Conservation (phyloP, 53 echinoderm and acorn worm species). For the Zoroaster sp. region DNA sequence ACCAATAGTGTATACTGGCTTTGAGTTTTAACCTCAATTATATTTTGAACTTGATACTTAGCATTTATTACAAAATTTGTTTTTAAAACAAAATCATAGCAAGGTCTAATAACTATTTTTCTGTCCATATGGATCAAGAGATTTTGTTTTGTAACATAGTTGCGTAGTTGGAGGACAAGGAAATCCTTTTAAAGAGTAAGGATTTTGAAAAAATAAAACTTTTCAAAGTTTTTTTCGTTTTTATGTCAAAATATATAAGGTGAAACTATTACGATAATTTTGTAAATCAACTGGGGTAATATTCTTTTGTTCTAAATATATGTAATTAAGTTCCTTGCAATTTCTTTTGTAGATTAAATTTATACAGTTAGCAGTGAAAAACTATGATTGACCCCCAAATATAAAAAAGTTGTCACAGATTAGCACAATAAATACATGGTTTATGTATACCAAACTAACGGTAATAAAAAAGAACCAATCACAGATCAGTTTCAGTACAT, state of each 20-base stretch:
- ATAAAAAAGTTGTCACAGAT: constrained; percentile 17
- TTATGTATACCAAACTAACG: neutral
- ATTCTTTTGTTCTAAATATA: neutral
- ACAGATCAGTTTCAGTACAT: neutral
- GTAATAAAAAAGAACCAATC: neutral
- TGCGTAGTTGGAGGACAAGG: neutral
- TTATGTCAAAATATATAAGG: too few relatives aligned
- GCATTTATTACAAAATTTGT: too few relatives aligned
- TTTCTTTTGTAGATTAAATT: neutral
- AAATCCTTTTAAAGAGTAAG: neutral
- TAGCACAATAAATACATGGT: constrained; percentile 36
- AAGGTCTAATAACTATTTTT: too few relatives aligned
- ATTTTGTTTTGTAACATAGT: too few relatives aligned
- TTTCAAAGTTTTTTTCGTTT: neutral
- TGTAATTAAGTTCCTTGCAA: neutral
- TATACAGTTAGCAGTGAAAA: neutral
- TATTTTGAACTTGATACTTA: too few relatives aligned
- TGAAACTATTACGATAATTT: too few relatives aligned
- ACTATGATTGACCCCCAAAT: neutral
- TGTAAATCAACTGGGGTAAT: neutral
- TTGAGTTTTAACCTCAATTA: too few relatives aligned
- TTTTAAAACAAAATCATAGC: too few relatives aligned
- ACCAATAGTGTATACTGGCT: too few relatives aligned
- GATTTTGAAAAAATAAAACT: neutral
- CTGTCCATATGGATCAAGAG: too few relatives aligned